Evolutionary conservation across 2,888 invertebrate species (phyloP).

Genomic region (Halictus ligatus): DNA sequence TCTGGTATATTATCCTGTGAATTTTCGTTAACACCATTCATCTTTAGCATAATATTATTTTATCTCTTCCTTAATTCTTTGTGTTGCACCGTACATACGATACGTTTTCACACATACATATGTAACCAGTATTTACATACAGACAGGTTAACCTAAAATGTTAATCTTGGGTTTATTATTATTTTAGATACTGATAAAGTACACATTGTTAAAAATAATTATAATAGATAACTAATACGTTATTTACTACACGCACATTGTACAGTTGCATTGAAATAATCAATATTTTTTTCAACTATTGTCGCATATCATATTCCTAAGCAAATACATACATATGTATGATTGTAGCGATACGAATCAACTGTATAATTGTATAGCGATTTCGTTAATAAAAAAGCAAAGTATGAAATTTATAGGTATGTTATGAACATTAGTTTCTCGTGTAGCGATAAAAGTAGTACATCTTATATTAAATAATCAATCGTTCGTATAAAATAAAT

Average conservation of each 20-base stretch:
- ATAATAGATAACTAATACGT: neutral
- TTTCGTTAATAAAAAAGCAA: neutral
- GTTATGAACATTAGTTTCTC: neutral
- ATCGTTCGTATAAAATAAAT: neutral
- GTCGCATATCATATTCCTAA: neutral
- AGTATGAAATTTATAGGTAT: neutral
- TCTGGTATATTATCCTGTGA: slow-evolving; percentile 82
- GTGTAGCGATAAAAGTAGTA: neutral
- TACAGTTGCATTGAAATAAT: neutral
- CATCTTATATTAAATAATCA: neutral
- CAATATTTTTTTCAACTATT: neutral
- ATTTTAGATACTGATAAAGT: neutral
- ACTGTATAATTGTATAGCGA: neutral
- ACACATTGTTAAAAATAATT: slow-evolving; percentile 7
- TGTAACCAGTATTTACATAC: neutral
- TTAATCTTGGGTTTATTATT: neutral
- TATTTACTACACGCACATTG: neutral
- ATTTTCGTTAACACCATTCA: slow-evolving; percentile 58
- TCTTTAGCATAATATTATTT: slow-evolving; percentile 24
- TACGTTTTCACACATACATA: neutral
- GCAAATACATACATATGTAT: neutral
- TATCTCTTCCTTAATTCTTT: neutral
- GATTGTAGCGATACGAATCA: neutral
- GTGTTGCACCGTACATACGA: neutral
- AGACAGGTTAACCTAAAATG: slow-evolving; percentile 34